A percentile compares a stretch with the other conserved stretches of the same genome.
These are phyloP conservation scores for Bugulina stolonifera DNA, from an alignment of 2,888 invertebrate genomes.

Conservation along the genomic window DNA sequence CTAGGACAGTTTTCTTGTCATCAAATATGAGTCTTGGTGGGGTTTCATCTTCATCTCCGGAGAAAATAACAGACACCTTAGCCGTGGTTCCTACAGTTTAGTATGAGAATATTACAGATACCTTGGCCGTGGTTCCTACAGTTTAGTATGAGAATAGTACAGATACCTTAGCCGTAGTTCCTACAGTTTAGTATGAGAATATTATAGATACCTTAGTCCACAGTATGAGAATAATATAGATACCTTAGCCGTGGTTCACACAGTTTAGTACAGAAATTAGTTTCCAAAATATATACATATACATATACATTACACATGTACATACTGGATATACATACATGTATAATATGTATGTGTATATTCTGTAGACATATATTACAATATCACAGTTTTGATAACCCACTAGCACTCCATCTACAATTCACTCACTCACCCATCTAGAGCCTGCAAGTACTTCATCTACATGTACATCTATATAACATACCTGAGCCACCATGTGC, in stretches of 20 bases:
- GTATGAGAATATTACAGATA: slow-evolving; percentile 37
- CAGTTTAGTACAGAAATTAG: background rate
- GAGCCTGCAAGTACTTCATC: no score
- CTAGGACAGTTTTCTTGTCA: slow-evolving; percentile 40
- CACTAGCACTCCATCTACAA: no score
- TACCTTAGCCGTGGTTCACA: slow-evolving; percentile 35
- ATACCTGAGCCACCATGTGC: slow-evolving; percentile 32
- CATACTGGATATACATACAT: no score
- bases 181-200: slow-evolving; percentile 31
- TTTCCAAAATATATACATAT: no score
- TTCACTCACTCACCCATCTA: no score
- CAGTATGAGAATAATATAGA: no score
- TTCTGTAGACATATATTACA: no score
- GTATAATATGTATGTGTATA: no score
- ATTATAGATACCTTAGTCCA: slow-evolving; percentile 38
- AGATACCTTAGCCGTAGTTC: slow-evolving; percentile 35
- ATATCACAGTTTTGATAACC: no score
- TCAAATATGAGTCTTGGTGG: slow-evolving; percentile 39
- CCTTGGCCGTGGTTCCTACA: slow-evolving; percentile 33
- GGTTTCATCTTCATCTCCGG: slow-evolving; percentile 46
- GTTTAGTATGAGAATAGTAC: slow-evolving; percentile 34
- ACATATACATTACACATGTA: no score
- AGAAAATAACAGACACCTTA: slow-evolving; percentile 40
- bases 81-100: slow-evolving; percentile 31
- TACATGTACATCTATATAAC: no score